Percentiles rank a stretch among this genome's conserved stretches.
Conservation (phyloP, 2,113 vertebrate species). For the Cephalophus harveyi region DNA sequence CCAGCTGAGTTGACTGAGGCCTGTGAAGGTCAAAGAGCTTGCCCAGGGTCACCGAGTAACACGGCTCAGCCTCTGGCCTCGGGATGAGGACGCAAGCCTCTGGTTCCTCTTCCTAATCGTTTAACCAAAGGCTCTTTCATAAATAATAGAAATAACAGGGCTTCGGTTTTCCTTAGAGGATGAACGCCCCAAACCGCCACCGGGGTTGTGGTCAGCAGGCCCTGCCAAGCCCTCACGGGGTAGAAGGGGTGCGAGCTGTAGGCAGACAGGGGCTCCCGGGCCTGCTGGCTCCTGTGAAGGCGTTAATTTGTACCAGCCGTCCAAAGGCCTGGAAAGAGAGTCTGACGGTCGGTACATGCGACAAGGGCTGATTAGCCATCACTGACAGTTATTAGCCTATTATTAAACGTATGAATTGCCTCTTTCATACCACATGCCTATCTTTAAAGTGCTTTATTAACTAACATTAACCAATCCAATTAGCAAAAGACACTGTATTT, state of each 20-base stretch:
- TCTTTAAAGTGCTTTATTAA: constrained; percentile 47
- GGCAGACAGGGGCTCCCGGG: neutral
- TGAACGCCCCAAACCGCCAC: neutral
- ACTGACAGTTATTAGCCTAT: constrained; percentile 50
- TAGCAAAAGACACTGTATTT: constrained; percentile 58
- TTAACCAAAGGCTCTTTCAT: constrained; percentile 19
- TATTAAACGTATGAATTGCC: constrained; percentile 37
- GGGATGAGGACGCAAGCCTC: neutral
- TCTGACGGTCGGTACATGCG: neutral
- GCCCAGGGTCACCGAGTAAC: constrained; percentile 50
- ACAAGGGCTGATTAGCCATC: neutral
- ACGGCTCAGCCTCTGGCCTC: constrained; percentile 38
- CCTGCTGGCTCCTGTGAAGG: neutral
- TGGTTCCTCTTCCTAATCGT: neutral
- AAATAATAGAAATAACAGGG: constrained; percentile 43
- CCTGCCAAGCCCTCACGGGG: neutral
- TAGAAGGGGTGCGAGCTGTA: rapidly evolving
- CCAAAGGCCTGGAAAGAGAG: neutral
- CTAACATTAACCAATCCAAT: constrained; percentile 58
- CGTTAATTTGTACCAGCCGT: neutral
- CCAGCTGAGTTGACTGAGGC: constrained; percentile 63
- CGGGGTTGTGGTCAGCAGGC: rapidly evolving
- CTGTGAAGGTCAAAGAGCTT: constrained; percentile 27
- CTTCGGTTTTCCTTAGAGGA: neutral
- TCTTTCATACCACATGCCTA: constrained; percentile 38